Conservation (phyloP, 2,113 vertebrate genomes). For the Pterocles gutturalis region DNA sequence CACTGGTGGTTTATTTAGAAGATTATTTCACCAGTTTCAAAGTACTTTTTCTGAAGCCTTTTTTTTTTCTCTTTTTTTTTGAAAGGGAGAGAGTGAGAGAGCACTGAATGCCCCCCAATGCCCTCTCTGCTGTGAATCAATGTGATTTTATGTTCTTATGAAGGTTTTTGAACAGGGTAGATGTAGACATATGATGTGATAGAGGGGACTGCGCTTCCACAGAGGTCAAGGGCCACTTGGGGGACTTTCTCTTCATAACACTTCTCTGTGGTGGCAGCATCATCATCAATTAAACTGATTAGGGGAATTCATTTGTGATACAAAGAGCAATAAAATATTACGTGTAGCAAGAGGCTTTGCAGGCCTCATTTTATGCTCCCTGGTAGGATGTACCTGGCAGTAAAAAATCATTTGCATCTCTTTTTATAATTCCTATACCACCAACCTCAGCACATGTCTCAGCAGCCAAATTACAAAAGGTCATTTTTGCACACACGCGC, state of each 20-base stretch:
- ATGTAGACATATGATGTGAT: background rate
- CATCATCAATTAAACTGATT: background rate
- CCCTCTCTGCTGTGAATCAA: background rate
- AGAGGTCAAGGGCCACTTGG: background rate
- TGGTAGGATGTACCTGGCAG: background rate
- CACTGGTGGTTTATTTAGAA: constrained; percentile 67
- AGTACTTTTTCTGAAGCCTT: constrained; percentile 29
- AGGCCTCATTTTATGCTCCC: background rate
- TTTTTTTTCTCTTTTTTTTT: background rate
- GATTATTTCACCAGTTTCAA: constrained; percentile 57
- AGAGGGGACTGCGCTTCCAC: background rate
- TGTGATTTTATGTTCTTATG: background rate
- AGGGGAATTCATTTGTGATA: background rate
- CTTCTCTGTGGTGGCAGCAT: background rate
- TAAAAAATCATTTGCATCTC: background rate
- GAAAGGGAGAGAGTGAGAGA: background rate
- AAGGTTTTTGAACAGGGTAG: background rate
- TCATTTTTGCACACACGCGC: background rate
- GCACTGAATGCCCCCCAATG: background rate
- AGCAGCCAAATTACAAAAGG: background rate
- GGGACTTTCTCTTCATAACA: background rate
- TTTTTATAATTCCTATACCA: background rate
- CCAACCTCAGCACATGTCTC: background rate
- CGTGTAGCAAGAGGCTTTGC: background rate
- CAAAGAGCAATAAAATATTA: background rate